Conservation (phyloP, 2,888 invertebrate genomes). For the Chymomyza fuscimana region DNA sequence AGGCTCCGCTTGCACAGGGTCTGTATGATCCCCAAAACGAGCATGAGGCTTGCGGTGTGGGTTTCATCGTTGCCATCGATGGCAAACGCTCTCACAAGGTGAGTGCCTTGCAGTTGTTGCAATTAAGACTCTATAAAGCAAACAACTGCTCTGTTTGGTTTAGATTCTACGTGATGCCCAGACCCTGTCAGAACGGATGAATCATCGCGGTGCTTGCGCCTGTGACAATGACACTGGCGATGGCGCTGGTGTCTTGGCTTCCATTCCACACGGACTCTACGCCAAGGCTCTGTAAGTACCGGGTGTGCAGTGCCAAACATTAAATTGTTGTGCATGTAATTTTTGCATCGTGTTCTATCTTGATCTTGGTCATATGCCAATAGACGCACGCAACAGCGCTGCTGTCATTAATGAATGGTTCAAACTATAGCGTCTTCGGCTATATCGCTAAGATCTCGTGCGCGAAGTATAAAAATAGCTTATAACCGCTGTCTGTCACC, state of each 20-base stretch:
- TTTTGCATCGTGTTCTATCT: neutral
- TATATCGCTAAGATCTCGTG: conserved; percentile 64
- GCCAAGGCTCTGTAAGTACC: conserved; percentile 88
- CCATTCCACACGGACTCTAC: conserved; percentile 97
- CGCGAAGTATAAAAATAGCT: conserved; percentile 52
- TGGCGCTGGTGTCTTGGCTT: conserved; percentile 97
- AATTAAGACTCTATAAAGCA: neutral
- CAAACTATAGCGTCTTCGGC: conserved; percentile 33
- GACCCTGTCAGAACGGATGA: conserved; percentile 97
- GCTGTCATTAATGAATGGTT: conserved; percentile 52
- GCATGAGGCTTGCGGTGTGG: conserved; percentile 99
- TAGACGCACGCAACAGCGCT: conserved; percentile 9
- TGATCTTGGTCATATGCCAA: conserved; percentile 28
- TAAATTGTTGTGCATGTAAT: conserved; percentile 7
- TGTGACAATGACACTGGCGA: conserved; percentile 99
- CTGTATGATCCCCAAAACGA: conserved; percentile 98
- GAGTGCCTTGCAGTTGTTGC: conserved; percentile 57
- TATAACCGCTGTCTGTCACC: conserved; percentile 36
- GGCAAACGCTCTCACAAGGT: conserved; percentile 95
- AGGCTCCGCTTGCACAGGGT: conserved; percentile 92
- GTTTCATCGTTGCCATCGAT: conserved; percentile 99
- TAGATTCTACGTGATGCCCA: conserved; percentile 98
- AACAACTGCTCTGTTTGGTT: conserved; percentile 43
- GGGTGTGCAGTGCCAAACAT: conserved; percentile 1
- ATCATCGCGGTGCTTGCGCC: conserved; percentile 99